These are phyloP conservation scores for Passer domesticus DNA, from an alignment of 2,113 vertebrate genomes.

Conservation along the genomic window DNA sequence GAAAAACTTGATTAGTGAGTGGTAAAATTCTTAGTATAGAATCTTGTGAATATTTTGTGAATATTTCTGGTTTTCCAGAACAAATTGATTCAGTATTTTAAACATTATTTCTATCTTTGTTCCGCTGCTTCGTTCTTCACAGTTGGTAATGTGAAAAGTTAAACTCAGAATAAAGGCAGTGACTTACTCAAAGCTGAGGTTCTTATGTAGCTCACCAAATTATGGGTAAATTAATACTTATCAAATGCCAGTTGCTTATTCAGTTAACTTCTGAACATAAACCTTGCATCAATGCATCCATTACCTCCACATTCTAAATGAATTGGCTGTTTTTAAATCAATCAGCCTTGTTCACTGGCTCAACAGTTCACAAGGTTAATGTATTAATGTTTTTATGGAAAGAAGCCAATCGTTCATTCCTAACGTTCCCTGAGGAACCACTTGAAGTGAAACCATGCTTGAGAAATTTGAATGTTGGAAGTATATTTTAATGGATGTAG, in stretches of 20 bases:
- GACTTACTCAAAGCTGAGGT: not conserved
- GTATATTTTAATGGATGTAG: not conserved
- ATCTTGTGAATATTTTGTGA: not conserved
- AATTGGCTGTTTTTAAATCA: not conserved
- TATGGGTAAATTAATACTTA: not conserved
- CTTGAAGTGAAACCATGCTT: not conserved
- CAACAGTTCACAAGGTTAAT: not conserved
- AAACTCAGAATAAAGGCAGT: not conserved
- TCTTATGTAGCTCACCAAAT: not conserved
- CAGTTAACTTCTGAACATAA: not conserved
- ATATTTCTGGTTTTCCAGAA: not conserved
- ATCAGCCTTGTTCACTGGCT: not conserved
- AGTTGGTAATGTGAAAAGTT: not conserved
- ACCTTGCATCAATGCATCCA: not conserved
- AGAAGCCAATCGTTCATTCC: not conserved
- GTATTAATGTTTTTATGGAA: not conserved
- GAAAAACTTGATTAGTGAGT: not conserved
- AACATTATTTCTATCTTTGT: not conserved
- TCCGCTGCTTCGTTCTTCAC: not conserved
- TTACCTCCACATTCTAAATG: not conserved
- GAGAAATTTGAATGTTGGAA: not conserved
- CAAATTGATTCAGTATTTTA: not conserved
- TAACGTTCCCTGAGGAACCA: not conserved
- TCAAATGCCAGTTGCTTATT: not conserved
- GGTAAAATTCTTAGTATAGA: not conserved